Evolutionary conservation across 2,888 invertebrate genomes (phyloP), one percentile per base, ranked within the genome.

Genomic region (Drosophila neotestacea): DNA sequence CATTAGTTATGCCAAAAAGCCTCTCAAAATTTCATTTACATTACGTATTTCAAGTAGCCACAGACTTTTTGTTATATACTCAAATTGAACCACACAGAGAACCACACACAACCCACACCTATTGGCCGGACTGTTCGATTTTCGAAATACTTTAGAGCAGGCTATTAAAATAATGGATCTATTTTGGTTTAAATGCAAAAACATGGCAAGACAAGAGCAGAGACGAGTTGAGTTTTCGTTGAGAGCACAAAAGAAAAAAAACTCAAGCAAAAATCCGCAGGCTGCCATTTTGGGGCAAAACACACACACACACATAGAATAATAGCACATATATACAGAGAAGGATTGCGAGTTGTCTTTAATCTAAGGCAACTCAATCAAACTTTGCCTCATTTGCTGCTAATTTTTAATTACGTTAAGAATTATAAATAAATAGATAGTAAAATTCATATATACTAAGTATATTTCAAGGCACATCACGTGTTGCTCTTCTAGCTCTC

Each of bases 111-210:
- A 16, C 32, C 39, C 36, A 36, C 36, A 32, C 11, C 9, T 9
- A 22, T 39, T 10, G 9, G 36, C 16, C 22, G 32, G 51, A 36
- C 56, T 66, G 67, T 83, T 85, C 75, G 79, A 85, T 83, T 81
- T 79, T 74, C 71, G 70, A 85, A 84, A 85, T 85, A 85, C 85
- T 85, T 84, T 76, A 81, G 62, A 76, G 84, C 80, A 82, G 79
- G 80, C 84, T 80, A 85, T 85, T 85, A 85, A 85, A 85, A 86
- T 85, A 85, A 85, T 85, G 86, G 77, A 85, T 85, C 80, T 85
- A 84, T 84, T 85, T 85, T 81, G 70, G 81, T 72, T 60, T 7
- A 67, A 72, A 74, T 60, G 66, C 78, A 64, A 64, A 69, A 74
- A 70, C 44, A 36, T 1, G 22, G 22, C 32, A 22, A 22, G 22